Evolutionary conservation across 2,113 vertebrate genomes (phyloP).

Genomic region (Panthera uncia): DNA sequence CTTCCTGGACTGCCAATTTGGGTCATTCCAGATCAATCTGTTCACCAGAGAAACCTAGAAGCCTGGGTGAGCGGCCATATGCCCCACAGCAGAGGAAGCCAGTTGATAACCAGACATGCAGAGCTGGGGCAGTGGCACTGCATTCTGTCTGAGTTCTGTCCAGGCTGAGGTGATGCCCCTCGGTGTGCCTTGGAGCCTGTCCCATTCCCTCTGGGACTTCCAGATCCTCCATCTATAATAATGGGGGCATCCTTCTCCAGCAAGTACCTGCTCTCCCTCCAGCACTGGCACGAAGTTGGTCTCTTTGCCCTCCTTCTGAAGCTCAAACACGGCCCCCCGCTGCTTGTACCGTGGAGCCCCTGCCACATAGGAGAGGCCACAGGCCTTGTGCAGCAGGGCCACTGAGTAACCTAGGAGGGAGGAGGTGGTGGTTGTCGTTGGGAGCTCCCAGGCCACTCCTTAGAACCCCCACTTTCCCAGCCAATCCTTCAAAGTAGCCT

Average conservation of each 20-base stretch:
- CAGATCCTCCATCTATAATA: no score
- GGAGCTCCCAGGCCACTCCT: background rate
- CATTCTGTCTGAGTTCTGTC: background rate
- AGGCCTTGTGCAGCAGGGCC: slow-evolving; percentile 51
- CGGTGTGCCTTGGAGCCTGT: background rate
- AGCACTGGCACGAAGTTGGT: slow-evolving; percentile 72
- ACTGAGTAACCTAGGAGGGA: slow-evolving; percentile 84
- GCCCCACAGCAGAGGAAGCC: background rate
- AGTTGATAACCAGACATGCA: background rate
- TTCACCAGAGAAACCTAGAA: background rate
- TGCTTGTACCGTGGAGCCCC: slow-evolving; percentile 85
- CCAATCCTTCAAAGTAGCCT: background rate
- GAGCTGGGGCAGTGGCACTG: background rate
- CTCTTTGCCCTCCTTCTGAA: slow-evolving; percentile 54
- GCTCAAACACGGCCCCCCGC: slow-evolving; percentile 84
- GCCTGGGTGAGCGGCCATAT: background rate
- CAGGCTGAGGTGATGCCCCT: no score
- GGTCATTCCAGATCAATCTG: background rate
- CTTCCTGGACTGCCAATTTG: background rate
- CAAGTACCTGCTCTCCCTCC: slow-evolving; percentile 86
- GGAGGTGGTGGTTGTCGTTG: background rate
- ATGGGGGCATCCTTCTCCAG: background rate
- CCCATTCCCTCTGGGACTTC: background rate
- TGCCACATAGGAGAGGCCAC: slow-evolving; percentile 74
- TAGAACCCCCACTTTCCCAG: background rate